Conservation (phyloP, 2,113 vertebrate genomes). For the Thunnus maccoyii region DNA sequence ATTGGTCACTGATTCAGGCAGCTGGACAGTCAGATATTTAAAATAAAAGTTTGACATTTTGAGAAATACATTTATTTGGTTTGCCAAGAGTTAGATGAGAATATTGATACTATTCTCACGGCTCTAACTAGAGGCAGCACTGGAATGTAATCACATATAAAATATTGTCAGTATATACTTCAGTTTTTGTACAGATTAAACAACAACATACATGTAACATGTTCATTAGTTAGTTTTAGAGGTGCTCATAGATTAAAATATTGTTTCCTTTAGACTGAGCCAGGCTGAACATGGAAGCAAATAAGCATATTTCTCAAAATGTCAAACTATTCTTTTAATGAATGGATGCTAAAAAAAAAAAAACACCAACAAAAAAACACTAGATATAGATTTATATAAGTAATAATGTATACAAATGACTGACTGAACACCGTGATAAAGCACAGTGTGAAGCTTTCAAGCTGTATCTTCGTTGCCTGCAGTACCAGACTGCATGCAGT, state of each 20-base stretch:
- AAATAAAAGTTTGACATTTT: neutral
- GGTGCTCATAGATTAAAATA: too few relatives aligned
- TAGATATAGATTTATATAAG: neutral
- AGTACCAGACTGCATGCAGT: constrained; percentile 37
- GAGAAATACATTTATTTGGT: neutral
- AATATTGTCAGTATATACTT: too few relatives aligned
- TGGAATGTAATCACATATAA: too few relatives aligned
- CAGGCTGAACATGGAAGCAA: too few relatives aligned
- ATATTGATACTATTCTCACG: neutral
- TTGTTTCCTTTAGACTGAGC: too few relatives aligned
- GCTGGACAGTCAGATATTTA: constrained; percentile 6
- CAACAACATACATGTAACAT: too few relatives aligned
- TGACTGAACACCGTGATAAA: constrained; percentile 35
- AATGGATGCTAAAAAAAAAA: neutral
- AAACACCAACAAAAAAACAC: neutral
- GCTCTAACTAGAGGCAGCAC: too few relatives aligned
- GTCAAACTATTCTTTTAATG: constrained; percentile 5
- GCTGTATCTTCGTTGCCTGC: constrained; percentile 30
- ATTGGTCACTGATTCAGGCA: neutral
- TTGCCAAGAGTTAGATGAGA: too few relatives aligned
- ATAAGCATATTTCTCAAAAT: constrained; percentile 13
- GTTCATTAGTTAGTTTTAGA: too few relatives aligned
- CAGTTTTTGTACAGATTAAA: too few relatives aligned
- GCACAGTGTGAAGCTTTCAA: constrained; percentile 45
- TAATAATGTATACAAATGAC: constrained; percentile 45